A percentile compares a stretch with the other conserved stretches of the same genome.
phyloP scores from a whole-genome alignment of 2,113 vertebrate species.

The Dasyurus viverrinus region DNA sequence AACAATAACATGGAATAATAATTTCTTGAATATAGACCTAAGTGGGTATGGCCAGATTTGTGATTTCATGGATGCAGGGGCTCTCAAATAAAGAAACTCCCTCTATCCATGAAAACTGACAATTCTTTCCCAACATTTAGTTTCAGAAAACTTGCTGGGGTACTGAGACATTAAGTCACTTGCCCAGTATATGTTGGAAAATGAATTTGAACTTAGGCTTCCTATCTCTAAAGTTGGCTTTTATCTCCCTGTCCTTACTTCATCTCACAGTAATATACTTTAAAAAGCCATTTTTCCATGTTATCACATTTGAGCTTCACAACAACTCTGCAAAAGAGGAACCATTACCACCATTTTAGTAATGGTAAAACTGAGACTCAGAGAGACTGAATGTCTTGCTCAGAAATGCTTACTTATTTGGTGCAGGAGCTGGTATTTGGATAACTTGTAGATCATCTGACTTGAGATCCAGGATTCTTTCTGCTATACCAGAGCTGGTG shows the following conservation, averaged over 20 bases:
- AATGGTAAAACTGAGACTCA: not conserved
- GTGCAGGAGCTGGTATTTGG: not conserved
- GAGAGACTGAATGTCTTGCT: not conserved
- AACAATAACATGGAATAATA: not conserved
- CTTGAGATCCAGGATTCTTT: not conserved
- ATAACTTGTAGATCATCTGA: not conserved
- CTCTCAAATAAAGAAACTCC: not conserved
- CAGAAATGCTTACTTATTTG: not conserved
- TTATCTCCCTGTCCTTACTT: not conserved
- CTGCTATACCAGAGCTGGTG: not conserved
- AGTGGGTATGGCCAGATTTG: not conserved
- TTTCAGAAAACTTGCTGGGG: not conserved
- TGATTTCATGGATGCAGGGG: not conserved
- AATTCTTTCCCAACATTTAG: not conserved
- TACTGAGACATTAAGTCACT: not conserved
- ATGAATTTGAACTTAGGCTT: not conserved
- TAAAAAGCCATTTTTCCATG: not conserved
- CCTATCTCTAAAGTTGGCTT: not conserved
- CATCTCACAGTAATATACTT: not conserved
- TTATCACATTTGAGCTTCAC: not conserved
- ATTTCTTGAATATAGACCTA: not conserved
- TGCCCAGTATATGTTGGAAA: not conserved
- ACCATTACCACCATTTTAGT: not conserved
- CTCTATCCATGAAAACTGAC: not conserved
- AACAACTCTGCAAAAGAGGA: not conserved